A percentile compares a stretch with the other conserved stretches of the same genome.
phyloP scores from a whole-genome alignment of 2,888 invertebrate species.

The Megaustenia siamemsis region DNA sequence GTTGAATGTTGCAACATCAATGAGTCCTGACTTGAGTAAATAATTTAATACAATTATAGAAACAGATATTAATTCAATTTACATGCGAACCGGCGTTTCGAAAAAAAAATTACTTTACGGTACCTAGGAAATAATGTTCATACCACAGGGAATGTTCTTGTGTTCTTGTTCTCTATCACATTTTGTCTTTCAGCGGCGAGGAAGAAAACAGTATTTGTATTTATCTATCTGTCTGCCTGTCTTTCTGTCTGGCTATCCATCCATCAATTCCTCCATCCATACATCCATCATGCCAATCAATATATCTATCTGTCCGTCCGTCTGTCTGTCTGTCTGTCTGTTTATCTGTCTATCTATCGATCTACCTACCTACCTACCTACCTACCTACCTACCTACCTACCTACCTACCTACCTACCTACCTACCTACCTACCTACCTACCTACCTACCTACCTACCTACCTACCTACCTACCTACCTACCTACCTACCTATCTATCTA shows the following conservation, averaged over 20 bases:
- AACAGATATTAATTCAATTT: too few relatives aligned
- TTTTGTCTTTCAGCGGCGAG: too few relatives aligned
- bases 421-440: neutral
- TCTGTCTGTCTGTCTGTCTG: neutral
- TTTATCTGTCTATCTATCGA: neutral
- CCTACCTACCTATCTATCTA: neutral
- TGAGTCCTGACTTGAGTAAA: too few relatives aligned
- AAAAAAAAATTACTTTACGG: too few relatives aligned
- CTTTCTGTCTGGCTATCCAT: neutral
- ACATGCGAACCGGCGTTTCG: too few relatives aligned
- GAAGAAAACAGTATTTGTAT: too few relatives aligned
- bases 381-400: slow-evolving; percentile 9
- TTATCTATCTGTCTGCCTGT: neutral
- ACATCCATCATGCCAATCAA: neutral
- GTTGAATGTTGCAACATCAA: too few relatives aligned
- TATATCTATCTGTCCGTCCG: neutral
- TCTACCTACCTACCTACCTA: slow-evolving; percentile 9
- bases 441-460: neutral
- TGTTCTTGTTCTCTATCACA: too few relatives aligned
- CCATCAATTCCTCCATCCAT: neutral
- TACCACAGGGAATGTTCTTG: too few relatives aligned
- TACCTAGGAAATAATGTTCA: too few relatives aligned
- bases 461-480: neutral
- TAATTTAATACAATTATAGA: too few relatives aligned
- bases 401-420: slow-evolving; percentile 9